These are phyloP conservation scores for Sialia sialis DNA, from an alignment of 2,113 vertebrate genomes.

Conservation along the genomic window DNA sequence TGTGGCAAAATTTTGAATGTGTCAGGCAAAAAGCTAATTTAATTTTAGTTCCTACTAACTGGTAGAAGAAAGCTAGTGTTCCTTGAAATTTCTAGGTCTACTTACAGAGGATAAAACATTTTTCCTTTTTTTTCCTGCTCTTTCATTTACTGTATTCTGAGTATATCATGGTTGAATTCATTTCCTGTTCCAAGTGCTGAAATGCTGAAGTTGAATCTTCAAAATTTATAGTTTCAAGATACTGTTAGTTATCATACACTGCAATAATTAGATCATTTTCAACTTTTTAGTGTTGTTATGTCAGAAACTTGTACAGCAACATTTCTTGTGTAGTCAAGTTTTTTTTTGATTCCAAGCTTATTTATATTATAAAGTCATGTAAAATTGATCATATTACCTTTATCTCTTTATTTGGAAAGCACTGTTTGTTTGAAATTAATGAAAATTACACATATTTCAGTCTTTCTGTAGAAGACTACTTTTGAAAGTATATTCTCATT, in stretches of 20 bases:
- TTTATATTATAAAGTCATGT: not conserved
- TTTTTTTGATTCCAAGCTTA: not conserved
- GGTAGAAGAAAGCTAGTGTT: not conserved
- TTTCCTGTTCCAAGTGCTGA: not conserved
- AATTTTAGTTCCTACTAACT: not conserved
- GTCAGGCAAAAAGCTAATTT: not conserved
- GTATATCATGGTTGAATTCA: not conserved
- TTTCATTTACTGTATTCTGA: not conserved
- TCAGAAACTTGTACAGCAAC: not conserved
- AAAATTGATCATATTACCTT: not conserved
- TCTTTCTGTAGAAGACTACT: not conserved
- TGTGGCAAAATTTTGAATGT: not conserved
- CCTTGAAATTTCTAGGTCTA: not conserved
- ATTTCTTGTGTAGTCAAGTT: not conserved
- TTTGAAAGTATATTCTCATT: not conserved
- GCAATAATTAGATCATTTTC: not conserved
- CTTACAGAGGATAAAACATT: not conserved
- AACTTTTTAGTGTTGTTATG: not conserved
- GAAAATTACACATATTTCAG: not conserved
- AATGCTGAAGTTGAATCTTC: not conserved
- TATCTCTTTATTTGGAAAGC: not conserved
- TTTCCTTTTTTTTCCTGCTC: not conserved
- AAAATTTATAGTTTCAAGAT: not conserved
- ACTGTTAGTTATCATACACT: not conserved
- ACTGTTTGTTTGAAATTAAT: not conserved